phyloP scores from a whole-genome alignment of 2,113 vertebrate species.

The Hippocampus guttulatus region DNA sequence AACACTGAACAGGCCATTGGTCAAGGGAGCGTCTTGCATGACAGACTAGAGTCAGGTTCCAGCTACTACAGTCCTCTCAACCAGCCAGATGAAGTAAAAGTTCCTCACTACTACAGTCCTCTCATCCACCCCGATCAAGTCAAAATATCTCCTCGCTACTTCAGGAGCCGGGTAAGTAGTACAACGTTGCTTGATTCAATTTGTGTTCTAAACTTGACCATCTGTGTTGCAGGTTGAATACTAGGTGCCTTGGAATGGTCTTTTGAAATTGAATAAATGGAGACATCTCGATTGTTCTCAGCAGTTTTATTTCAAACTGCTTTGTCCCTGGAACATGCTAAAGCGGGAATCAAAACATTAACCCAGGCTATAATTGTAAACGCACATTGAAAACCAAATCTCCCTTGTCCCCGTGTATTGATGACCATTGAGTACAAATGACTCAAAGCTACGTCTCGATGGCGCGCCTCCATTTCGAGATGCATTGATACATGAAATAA shows the following conservation, averaged over 20 bases:
- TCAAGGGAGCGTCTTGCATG: too few relatives aligned
- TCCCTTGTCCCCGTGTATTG: background rate
- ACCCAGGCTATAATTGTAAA: too few relatives aligned
- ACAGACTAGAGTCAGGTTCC: background rate
- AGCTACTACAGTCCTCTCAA: too few relatives aligned
- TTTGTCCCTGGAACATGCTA: background rate
- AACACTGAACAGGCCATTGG: accelerated
- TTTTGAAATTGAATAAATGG: background rate
- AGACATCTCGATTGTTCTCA: background rate
- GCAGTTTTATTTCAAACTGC: background rate
- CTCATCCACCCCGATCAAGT: background rate
- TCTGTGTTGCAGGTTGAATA: background rate
- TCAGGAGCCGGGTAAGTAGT: background rate
- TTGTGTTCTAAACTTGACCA: background rate
- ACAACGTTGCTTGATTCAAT: background rate
- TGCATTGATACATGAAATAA: conserved; percentile 25
- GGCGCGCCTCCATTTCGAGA: conserved; percentile 23
- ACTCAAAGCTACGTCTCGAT: background rate
- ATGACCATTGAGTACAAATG: background rate
- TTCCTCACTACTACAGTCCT: background rate
- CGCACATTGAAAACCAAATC: background rate
- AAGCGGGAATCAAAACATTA: too few relatives aligned
- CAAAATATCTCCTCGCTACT: background rate
- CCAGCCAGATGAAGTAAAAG: background rate
- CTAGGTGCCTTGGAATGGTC: background rate